A percentile compares a stretch with the other conserved stretches of the same genome.
These are phyloP conservation scores for Sinonovacula constricta DNA, from an alignment of 1,140 invertebrate species.

Conservation along the genomic window DNA sequence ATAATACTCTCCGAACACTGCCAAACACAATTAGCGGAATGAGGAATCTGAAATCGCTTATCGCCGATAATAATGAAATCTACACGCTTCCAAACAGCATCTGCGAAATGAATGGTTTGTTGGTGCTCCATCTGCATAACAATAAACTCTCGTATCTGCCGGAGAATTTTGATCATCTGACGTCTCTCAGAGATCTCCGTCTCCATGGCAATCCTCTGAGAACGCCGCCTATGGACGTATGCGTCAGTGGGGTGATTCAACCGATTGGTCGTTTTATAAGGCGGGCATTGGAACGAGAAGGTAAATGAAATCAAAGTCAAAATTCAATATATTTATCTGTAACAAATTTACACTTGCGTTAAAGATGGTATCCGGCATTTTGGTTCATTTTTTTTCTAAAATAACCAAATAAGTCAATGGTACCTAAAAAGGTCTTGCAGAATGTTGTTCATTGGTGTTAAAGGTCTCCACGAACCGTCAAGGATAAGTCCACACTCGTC, in stretches of 20 bases:
- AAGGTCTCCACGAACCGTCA: too few species aligned
- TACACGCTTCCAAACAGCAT: constrained; percentile 62
- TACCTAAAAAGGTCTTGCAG: too few species aligned
- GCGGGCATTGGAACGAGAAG: constrained; percentile 72
- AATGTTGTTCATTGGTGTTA: too few species aligned
- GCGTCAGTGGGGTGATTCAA: constrained; percentile 74
- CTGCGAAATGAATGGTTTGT: constrained; percentile 65
- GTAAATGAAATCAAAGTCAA: too few species aligned
- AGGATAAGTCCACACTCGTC: too few species aligned
- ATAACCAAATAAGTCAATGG: too few species aligned
- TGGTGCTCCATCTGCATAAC: constrained; percentile 73
- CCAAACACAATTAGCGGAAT: constrained; percentile 67
- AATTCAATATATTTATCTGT: too few species aligned
- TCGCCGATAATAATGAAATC: constrained; percentile 72
- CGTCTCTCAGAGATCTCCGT: constrained; percentile 68
- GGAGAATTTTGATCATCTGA: constrained; percentile 70
- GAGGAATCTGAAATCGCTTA: constrained; percentile 66
- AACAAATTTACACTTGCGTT: too few species aligned
- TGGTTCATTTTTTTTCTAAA: too few species aligned
- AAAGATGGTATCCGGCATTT: too few species aligned
- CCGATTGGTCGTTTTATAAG: constrained; percentile 76
- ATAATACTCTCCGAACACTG: constrained; percentile 68
- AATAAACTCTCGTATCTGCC: constrained; percentile 72
- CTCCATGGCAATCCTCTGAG: constrained; percentile 75
- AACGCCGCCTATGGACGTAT: constrained; percentile 76